phyloP scores from a whole-genome alignment of 1,140 invertebrate genomes.

The Apis dorsata region DNA sequence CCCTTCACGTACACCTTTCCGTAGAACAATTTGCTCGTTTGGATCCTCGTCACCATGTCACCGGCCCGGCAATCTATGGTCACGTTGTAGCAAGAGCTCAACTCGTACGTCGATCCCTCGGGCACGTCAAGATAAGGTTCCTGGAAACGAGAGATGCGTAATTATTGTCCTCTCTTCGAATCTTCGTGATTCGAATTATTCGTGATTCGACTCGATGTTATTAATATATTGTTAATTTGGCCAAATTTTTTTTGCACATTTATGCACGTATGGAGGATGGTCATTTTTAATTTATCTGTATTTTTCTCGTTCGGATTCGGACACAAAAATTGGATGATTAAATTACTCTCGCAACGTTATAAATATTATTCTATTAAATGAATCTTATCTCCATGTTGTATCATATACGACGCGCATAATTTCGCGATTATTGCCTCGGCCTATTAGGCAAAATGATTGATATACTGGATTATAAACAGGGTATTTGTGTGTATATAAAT shows the following conservation, averaged over 20 bases:
- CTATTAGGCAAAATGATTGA: background rate
- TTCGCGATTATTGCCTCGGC: background rate
- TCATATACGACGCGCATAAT: background rate
- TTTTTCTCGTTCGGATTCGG: too few species aligned
- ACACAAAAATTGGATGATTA: too few species aligned
- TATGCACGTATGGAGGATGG: too few species aligned
- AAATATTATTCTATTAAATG: too few species aligned
- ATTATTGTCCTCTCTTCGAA: too few species aligned
- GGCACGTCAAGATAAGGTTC: constrained; percentile 94
- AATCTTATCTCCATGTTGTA: background rate
- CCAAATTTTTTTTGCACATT: too few species aligned
- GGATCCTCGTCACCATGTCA: constrained; percentile 95
- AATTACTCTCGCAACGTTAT: too few species aligned
- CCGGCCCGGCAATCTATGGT: constrained; percentile 94
- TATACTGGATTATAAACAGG: background rate
- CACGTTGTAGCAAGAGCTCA: constrained; percentile 96
- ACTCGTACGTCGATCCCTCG: constrained; percentile 94
- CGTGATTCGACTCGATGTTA: too few species aligned
- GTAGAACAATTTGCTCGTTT: constrained; percentile 94
- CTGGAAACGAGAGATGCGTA: constrained; percentile 73
- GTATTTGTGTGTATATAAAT: background rate
- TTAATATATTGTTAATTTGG: too few species aligned
- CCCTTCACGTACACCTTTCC: constrained; percentile 97
- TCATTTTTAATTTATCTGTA: too few species aligned
- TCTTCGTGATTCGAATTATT: too few species aligned